Evolutionary conservation across 2,888 invertebrate genomes (phyloP), one percentile per base, ranked within the genome.

Genomic region (Papilio gigon): DNA sequence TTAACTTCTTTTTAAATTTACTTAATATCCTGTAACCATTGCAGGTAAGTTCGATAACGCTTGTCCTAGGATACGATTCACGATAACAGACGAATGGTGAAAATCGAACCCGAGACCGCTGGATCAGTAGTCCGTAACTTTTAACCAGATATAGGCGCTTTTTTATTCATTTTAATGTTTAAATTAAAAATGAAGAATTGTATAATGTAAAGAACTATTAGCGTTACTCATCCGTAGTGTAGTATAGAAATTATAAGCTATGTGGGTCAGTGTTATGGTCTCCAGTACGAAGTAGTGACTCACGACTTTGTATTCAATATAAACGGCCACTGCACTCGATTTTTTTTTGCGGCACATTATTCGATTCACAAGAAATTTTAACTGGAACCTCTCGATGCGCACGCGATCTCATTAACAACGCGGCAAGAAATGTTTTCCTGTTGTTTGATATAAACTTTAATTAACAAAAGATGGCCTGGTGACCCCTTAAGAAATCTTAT

Each of bases 291-390:
- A 20, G 14, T 20, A 27, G 22, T 60, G 65, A 65, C 50, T 65
- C 58, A 65, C 14, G 37, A 47, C 47, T 60, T 50, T 53, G 25
- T 63, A 20, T 53, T 53, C 47, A 58, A 22, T 37, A 60, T 50
- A 17, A 64, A 42, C 60, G 68, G 50, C 22, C 68, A 42, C 25
- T 65, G 64, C 60, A 60, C 65, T 60, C 9, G 11, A 35, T 68
- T 69, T 64, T 67, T 53, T 47, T 68, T 60, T 60, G 27, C 20
- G 27, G 12, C 40, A 25, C 17, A 58, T 69, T 65, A 50, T 64
- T 68, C 64, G 17, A 53, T 65, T 65, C 53, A 42, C 50, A 17
- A 65, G 68, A 69, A 69, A 65, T 65, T 59, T 69, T 69, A 65
- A 69, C 60, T 27, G 37, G 64, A 22, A 20, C 22, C 27, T n/a